Conservation (phyloP, 2,113 vertebrate species). For the Myodes glareolus region DNA sequence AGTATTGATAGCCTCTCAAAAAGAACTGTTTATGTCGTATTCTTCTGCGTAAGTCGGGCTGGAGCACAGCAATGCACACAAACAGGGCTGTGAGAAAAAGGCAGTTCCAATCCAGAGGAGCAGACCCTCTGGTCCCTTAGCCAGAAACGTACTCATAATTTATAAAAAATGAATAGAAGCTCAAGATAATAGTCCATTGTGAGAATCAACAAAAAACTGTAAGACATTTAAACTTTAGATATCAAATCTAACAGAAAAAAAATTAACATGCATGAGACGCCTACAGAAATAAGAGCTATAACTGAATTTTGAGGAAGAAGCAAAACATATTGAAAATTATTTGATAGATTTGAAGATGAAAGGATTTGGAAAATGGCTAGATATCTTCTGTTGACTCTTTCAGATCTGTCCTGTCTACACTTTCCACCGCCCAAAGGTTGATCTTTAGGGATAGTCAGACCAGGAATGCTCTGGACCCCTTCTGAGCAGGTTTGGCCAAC, state of each 20-base stretch:
- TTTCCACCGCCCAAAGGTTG: background rate
- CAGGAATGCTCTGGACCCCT: background rate
- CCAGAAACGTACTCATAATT: background rate
- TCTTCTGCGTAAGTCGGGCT: background rate
- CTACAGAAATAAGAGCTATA: slow-evolving; percentile 14
- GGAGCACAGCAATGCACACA: background rate
- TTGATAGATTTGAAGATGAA: background rate
- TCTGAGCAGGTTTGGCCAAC: background rate
- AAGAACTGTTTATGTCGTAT: background rate
- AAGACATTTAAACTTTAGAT: background rate
- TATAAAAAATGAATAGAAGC: slow-evolving; percentile 1
- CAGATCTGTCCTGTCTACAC: background rate
- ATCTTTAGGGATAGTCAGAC: background rate
- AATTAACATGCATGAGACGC: background rate
- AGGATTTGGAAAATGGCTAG: background rate
- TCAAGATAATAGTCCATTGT: background rate
- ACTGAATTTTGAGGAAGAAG: background rate
- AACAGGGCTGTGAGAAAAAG: background rate
- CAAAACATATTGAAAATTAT: background rate
- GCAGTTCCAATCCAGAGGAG: background rate
- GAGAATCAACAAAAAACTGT: background rate
- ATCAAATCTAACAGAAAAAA: background rate
- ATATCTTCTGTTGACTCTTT: background rate
- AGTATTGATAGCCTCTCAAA: background rate
- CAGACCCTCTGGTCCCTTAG: background rate